A percentile compares a stretch with the other conserved stretches of the same genome.
Evolutionary conservation across 2,113 vertebrate species (phyloP).

Genomic region (Columbina picui): DNA sequence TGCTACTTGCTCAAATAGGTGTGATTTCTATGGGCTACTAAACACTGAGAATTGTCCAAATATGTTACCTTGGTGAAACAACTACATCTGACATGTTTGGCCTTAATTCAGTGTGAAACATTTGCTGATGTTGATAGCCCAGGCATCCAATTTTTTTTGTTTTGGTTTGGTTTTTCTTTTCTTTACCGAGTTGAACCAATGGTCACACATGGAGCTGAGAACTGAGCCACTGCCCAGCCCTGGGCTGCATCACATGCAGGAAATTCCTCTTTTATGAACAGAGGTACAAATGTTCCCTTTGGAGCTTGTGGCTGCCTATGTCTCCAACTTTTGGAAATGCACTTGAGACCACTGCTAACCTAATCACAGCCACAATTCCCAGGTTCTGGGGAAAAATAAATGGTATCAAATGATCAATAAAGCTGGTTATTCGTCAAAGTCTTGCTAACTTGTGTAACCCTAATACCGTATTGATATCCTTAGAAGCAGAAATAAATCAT

Average conservation of each 20-base stretch:
- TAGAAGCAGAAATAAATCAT: neutral
- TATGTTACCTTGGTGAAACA: neutral
- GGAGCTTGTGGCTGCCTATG: neutral
- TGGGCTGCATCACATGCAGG: accelerated
- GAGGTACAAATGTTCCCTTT: neutral
- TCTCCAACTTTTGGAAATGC: neutral
- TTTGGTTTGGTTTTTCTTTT: no score
- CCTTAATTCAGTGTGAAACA: neutral
- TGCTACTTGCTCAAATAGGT: neutral
- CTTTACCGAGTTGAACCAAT: neutral
- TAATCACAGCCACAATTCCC: neutral
- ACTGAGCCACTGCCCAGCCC: neutral
- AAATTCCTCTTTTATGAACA: neutral
- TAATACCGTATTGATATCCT: neutral
- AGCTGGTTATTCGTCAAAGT: neutral
- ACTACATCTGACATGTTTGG: neutral
- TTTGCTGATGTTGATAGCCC: neutral
- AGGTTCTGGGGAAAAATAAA: neutral
- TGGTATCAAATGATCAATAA: neutral
- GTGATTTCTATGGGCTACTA: neutral
- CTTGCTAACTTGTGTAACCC: neutral
- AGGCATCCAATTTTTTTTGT: no score
- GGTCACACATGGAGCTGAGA: accelerated
- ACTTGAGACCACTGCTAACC: neutral
- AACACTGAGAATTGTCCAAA: neutral